Evolutionary conservation across 2,113 vertebrate species (phyloP), one percentile per base, ranked within the genome.

Genomic region (Lichenostomus cassidix): DNA sequence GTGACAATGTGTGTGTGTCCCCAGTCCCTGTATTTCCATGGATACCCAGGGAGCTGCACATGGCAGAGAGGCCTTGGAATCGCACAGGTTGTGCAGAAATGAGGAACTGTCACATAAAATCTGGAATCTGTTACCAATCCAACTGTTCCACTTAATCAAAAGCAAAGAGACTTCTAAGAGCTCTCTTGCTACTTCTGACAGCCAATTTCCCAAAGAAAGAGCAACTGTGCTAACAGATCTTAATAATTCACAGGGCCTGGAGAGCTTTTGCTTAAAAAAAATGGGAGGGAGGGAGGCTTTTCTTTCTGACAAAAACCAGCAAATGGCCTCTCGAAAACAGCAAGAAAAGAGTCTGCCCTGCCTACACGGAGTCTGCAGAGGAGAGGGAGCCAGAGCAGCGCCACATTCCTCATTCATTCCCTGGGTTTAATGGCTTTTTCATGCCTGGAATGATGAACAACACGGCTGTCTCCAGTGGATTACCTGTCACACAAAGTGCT

Each of bases 201-300:
- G 96, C 91, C 95, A 91, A 90, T 96, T 97, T 96, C 95, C 94
- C 90, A 95, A 89, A 97, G 96, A 98, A 97, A 97, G 94, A 97
- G 95, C 97, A 96, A 97, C 96, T 95, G 86, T 87, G 90, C 96
- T 96, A 95, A 97, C 97, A 96, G 95, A 98, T 97, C 97, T 97
- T 97, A 97, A 97, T 96, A 97, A 97, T 92, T 95, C 95, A 96
- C 58, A 70, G 92, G 81, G 90, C 91, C 94, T 95, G 67, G 69
- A 94, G 93, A 97, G 95, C 77, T 81, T 65, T 79, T 56, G 87
- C 82, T 92, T 71, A 62, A 73, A 91, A 89, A 94, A 96, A 87
- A 70, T 9, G 6, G 39, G 52, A 39, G 20, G 64, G 46, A 58
- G 44, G 49, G 56, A n/a, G 8, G 87, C 70, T 94, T 97, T 96